Conservation (phyloP, 2,113 vertebrate genomes). For the Microtus ochrogaster region DNA sequence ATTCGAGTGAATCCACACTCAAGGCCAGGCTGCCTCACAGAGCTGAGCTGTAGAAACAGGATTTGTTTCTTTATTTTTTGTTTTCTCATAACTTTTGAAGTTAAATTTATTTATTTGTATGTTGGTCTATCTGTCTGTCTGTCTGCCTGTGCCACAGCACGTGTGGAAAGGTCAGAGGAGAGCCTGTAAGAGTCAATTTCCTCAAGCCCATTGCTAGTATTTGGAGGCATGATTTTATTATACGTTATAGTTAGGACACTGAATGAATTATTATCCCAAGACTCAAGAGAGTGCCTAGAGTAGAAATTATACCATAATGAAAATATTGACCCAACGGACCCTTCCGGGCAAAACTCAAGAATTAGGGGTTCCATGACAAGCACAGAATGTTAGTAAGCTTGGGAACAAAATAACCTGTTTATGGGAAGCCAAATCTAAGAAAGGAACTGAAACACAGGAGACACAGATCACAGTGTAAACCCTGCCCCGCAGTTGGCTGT, state of each 20-base stretch:
- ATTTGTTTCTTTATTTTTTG: neutral
- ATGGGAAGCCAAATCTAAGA: neutral
- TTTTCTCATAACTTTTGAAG: neutral
- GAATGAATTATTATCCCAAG: neutral
- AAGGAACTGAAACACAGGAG: neutral
- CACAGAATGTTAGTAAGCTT: neutral
- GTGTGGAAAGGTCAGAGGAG: neutral
- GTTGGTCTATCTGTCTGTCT: neutral
- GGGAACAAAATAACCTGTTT: neutral
- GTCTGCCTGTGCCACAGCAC: neutral
- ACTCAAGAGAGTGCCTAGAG: neutral
- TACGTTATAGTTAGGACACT: neutral
- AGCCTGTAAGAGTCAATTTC: neutral
- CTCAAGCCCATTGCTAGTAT: neutral
- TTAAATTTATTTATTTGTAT: neutral
- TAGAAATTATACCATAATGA: neutral
- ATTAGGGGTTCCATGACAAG: neutral
- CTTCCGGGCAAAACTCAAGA: neutral
- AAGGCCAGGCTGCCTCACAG: neutral
- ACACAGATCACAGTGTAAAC: neutral
- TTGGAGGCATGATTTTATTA: neutral
- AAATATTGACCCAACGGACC: neutral
- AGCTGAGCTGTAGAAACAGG: neutral
- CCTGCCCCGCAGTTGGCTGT: neutral
- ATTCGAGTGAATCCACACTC: neutral